Percentiles rank a stretch among this genome's conserved stretches.
phyloP scores from a whole-genome alignment of 1,140 invertebrate species.

The Chironomus tepperi region DNA sequence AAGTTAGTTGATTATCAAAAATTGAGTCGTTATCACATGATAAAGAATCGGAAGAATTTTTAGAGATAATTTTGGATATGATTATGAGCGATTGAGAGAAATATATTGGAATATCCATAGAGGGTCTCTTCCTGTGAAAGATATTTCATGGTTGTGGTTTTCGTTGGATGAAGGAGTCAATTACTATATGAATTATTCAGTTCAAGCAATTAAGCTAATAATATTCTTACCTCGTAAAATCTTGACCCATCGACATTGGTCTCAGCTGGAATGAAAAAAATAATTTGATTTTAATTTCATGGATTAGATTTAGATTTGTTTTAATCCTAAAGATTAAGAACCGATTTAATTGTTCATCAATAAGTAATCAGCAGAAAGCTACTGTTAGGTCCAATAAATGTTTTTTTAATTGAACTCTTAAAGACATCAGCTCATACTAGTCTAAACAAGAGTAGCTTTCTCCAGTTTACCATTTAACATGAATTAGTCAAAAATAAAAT shows the following conservation, averaged over 20 bases:
- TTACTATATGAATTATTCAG: neutral
- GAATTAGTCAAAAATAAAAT: too few species aligned
- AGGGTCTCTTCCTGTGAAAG: neutral
- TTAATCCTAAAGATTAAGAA: too few species aligned
- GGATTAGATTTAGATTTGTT: too few species aligned
- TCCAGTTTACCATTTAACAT: too few species aligned
- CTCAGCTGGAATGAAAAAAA: slow-evolving; percentile 45
- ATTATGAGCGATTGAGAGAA: slow-evolving; percentile 34
- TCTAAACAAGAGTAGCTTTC: too few species aligned
- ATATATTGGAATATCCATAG: slow-evolving; percentile 29
- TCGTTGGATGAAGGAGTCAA: neutral
- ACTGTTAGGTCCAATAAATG: too few species aligned
- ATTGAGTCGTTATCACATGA: neutral
- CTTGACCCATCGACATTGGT: slow-evolving; percentile 45
- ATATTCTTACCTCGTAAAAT: slow-evolving; percentile 37
- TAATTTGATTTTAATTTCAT: too few species aligned
- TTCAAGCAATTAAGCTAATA: slow-evolving; percentile 26
- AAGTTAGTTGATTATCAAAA: neutral
- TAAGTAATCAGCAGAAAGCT: too few species aligned
- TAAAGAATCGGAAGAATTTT: neutral
- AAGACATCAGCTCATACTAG: too few species aligned
- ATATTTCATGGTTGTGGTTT: neutral
- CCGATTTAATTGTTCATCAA: too few species aligned
- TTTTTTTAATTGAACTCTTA: too few species aligned
- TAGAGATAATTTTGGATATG: slow-evolving; percentile 33